Conservation (phyloP, 2,888 invertebrate genomes). For the Metallyticus violacea region DNA sequence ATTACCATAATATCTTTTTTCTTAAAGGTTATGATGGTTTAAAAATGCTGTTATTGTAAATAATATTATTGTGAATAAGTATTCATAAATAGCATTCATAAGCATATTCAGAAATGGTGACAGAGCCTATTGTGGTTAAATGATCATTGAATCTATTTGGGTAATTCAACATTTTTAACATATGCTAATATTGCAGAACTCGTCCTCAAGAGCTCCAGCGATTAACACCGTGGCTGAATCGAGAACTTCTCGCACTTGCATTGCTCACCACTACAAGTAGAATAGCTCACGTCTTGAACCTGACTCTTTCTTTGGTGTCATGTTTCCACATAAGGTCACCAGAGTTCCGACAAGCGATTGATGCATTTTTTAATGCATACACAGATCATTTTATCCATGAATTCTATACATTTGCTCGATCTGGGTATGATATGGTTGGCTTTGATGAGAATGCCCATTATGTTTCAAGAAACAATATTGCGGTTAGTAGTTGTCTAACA, state of each 20-base stretch:
- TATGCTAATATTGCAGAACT: conserved; percentile 53
- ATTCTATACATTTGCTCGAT: conserved; percentile 79
- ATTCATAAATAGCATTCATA: too few relatives aligned
- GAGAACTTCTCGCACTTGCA: conserved; percentile 72
- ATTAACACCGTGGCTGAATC: conserved; percentile 81
- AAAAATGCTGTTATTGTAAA: too few relatives aligned
- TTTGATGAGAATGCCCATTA: conserved; percentile 36
- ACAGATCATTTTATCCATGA: conserved; percentile 83
- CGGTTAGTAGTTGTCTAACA: not conserved
- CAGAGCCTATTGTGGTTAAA: too few relatives aligned
- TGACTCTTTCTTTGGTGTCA: conserved; percentile 67
- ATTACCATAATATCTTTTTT: too few relatives aligned
- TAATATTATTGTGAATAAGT: too few relatives aligned
- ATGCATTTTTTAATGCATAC: conserved; percentile 64
- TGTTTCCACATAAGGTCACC: conserved; percentile 63
- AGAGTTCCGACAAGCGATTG: conserved; percentile 68
- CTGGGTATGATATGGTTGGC: conserved; percentile 82
- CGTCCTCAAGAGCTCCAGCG: conserved; percentile 79
- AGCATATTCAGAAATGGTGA: too few relatives aligned
- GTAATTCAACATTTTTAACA: not conserved
- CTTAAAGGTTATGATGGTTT: too few relatives aligned
- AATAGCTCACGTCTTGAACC: conserved; percentile 63
- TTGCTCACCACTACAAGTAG: not conserved
- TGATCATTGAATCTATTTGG: too few relatives aligned
- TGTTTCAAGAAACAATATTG: not conserved